Base-by-base conservation (phyloP, 2,888 invertebrate species). In the Rhamnusium bicolor region DNA sequence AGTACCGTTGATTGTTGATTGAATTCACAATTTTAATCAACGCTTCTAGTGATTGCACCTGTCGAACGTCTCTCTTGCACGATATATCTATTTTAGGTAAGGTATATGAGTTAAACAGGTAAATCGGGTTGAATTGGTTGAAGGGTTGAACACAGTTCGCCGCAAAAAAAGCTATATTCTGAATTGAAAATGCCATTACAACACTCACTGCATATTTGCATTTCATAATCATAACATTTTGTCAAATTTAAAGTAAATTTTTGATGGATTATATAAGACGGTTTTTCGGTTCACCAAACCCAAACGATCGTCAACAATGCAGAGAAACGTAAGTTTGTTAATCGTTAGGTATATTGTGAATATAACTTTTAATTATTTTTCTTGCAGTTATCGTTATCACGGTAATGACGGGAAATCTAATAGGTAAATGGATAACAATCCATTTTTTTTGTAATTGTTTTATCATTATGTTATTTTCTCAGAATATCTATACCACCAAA, bases 241-340 rank as follows among this genome's bases (percentile, higher is more conserved):
- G 19, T 51, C 51, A 51, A 51, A 51, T 51, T 51, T 18, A 29
- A 56, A 56, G 19, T 56, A 14, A 24, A 24, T 29, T 12, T 29
- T 8, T 29, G 29, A 62, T 62, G 62, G 49, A 62, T 49, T 62
- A 21, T 14, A 21, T 62, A 47, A 47, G 24, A 47, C 62, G 49
- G 14, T 49, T 47, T 47, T 62, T 62, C 16, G 62, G 62, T 62
- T 62, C 24, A 27, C 24, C 47, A 18, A 8, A 46, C n/a, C 19
- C 14, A 16, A 47, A 62, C n/a, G n/a, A n/a, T n/a, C n/a, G n/a
- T 21, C 18, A 47, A 1, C 18, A 8, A 62, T 24, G 5, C 19
- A 16, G n/a, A 14, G 21, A 46, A 40, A 62, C 18, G 49, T 62
- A 24, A 49, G 62, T 49, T 12, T 46, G 18, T 6, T 12, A 46